Evolutionary conservation across 2,888 invertebrate genomes (phyloP), one percentile per base, ranked within the genome.

Genomic region (Troilus luridus): DNA sequence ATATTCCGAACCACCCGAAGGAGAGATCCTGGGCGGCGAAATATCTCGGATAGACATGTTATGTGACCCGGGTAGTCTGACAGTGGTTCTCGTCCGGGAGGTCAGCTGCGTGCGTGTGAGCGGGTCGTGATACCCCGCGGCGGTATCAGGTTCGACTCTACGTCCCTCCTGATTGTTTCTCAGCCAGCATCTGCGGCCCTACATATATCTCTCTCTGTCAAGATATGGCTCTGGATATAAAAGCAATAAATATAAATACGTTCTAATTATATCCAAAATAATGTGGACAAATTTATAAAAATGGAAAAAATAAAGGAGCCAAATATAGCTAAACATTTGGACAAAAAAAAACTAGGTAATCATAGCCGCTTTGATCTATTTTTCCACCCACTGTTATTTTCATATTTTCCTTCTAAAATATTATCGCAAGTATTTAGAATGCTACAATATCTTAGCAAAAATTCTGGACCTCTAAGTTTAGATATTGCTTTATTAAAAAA

Each of bases 51-150:
- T 77, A 77, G 72, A 77, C 72, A 77, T 77, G 72, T 77, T 77
- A 77, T 77, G 72, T 77, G 72, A 77, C 72, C 72, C 41, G 27
- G 11, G 27, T 27, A 77, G 72, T 27, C 72, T 77, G 72, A 77
- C 72, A 77, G 72, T 41, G 72, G 72, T 77, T 27, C 72, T 77
- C 17, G 72, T 8, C 72, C 19, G 72, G 27, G 72, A 41, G 72
- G 72, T 77, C 72, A 77, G 27, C 72, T 14, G 27, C 72, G 72
- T 77, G 72, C 72, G 72, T 77, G 72, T 77, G 72, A 77, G 72
- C 72, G 14, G 19, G 27, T 41, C 27, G 27, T 27, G 41, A 41
- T 7, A 0, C 27, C 72, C 72, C 27, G 27, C 7, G 72, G 24
- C 24, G 6, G 6, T 24, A 62, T 24, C 67, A 24, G 72, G 17